phyloP scores from a whole-genome alignment of 1,140 invertebrate genomes.

The Meloidogyne hapla region DNA sequence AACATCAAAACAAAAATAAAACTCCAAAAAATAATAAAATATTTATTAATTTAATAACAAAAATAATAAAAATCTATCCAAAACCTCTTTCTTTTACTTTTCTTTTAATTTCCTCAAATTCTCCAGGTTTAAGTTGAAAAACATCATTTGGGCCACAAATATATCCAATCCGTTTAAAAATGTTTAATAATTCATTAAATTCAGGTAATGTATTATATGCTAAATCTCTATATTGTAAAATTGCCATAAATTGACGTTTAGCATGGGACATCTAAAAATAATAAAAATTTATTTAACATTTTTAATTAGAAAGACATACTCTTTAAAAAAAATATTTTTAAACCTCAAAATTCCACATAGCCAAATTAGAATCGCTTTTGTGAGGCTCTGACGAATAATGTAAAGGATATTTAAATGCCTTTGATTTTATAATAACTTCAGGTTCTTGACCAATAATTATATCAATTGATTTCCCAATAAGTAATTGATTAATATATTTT shows the following conservation, averaged over 20 bases:
- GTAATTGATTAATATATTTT: neutral
- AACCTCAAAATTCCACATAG: constrained; percentile 5
- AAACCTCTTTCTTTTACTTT: neutral
- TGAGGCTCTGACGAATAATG: neutral
- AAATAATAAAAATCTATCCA: neutral
- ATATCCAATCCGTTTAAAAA: neutral
- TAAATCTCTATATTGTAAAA: neutral
- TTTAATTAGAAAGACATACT: too few species aligned
- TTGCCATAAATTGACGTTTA: neutral
- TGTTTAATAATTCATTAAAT: neutral
- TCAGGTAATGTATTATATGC: neutral
- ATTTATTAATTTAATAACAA: neutral
- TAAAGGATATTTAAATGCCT: neutral
- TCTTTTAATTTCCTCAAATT: constrained; percentile 6
- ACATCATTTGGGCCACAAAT: constrained; percentile 18
- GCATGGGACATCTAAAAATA: neutral
- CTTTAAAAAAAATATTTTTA: neutral
- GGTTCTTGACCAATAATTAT: neutral
- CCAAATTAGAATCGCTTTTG: neutral
- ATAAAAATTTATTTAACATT: neutral
- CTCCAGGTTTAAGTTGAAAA: constrained; percentile 2
- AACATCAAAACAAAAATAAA: neutral
- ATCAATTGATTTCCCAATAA: neutral
- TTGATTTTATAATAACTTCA: neutral
- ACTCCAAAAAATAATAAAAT: neutral